These are phyloP conservation scores for Halichoerus grypus DNA, from an alignment of 2,113 vertebrate species.

Conservation along the genomic window DNA sequence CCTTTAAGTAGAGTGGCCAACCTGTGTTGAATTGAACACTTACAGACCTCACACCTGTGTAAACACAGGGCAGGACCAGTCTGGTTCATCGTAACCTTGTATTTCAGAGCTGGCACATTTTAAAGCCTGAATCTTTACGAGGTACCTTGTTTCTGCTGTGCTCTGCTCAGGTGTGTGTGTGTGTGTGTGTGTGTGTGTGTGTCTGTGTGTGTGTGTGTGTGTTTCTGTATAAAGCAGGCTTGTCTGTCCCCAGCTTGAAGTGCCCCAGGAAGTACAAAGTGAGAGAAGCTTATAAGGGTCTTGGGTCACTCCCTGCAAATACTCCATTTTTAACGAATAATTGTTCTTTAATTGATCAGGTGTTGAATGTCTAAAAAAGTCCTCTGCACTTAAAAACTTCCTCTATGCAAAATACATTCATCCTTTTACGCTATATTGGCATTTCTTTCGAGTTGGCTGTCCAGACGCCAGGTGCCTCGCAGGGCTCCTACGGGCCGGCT, in stretches of 20 bases:
- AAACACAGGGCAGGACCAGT: not conserved
- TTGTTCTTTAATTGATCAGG: not conserved
- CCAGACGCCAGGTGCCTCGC: not conserved
- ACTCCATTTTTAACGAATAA: too few species aligned
- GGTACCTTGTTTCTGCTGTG: not conserved
- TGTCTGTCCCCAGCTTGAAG: not conserved
- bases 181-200: not conserved
- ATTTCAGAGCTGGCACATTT: not conserved
- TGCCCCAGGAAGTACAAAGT: rapidly evolving
- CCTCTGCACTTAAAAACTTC: not conserved
- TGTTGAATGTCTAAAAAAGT: not conserved
- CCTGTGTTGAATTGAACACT: not conserved
- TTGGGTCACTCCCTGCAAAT: not conserved
- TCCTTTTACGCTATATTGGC: not conserved
- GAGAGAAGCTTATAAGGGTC: not conserved
- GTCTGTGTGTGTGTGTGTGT: not conserved
- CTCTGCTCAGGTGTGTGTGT: not conserved
- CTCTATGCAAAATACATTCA: not conserved
- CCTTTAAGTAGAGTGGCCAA: not conserved
- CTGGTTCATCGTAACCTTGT: not conserved
- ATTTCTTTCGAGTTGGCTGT: not conserved
- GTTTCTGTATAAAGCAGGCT: not conserved
- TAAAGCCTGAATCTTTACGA: not conserved
- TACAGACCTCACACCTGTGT: not conserved
- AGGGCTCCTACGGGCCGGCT: not conserved